Base-by-base conservation (phyloP, 1,140 invertebrate species). In the Orussus abietinus region DNA sequence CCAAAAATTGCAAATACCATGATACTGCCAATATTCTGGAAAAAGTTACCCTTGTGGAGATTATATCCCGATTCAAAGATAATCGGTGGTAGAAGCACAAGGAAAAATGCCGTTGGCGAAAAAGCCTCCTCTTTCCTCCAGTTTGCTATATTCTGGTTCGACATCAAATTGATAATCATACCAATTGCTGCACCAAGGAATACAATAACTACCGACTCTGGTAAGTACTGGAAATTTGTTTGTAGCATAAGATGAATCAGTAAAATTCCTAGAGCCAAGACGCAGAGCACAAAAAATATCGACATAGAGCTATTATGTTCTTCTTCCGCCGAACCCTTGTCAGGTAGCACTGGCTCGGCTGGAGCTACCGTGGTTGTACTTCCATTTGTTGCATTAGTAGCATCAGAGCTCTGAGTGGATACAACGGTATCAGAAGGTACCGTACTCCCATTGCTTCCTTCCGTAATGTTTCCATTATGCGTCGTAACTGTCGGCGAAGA, bases 61-160 rank as follows among this genome's bases (percentile, higher is more conserved):
- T 98, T 98, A 64, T 98, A 98, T 3, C 96, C 96, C 3, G 93
- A 96, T 74, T 99, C 96, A 79, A 98, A 98, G 52, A 99, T 98
- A 30, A 98, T 99, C 1, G 96, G 96, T 4, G 96, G 96, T n/a
- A 99, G 66, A 1, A 98, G 76, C 1, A 98, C 88, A 30, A 98
- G 76, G 58, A 99, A 99, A 66, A 99, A 99, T 6, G 93, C 90
- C 32, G 93, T 98, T 0, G 95, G 95, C 9, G 92, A 93, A 59
- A 98, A 96, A 0, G 93, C 90, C 75, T 98, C 95, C 71, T 97
- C 93, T 72, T 93, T 94, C 61, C 86, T 83, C 91, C 91, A 95
- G 67, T 95, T 92, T 25, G 88, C 88, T 55, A 92, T 85, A 64
- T 94, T 89, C 57, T 88, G 82, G 44, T 92, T 83, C 1, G 89